Conservation (phyloP, 2,113 vertebrate genomes). For the Acrocephalus arundinaceus region DNA sequence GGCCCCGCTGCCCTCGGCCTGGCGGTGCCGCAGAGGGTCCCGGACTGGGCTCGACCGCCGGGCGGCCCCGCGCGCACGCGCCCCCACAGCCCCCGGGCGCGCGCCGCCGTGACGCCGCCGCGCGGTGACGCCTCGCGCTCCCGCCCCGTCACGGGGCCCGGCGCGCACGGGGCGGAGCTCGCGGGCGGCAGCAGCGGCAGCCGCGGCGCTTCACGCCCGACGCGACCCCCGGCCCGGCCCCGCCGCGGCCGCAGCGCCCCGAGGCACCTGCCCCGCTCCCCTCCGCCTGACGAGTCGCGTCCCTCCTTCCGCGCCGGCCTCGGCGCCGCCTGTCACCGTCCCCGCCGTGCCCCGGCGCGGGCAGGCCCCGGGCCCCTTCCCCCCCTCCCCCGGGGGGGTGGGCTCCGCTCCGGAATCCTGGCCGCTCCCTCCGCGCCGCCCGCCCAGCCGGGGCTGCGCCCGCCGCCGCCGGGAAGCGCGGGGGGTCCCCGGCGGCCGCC, state of each 20-base stretch:
- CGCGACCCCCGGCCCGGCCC: no score
- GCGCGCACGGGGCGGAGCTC: no score
- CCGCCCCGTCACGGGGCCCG: no score
- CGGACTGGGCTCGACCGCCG: fast-evolving
- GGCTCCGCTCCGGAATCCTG: neutral
- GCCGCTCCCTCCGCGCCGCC: neutral
- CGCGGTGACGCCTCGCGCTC: no score
- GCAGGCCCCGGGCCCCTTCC: neutral
- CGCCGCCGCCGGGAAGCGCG: neutral
- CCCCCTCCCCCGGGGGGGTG: neutral
- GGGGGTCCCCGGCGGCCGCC: neutral
- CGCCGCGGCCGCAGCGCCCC: no score
- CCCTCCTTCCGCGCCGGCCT: no score
- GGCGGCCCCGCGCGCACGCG: neutral
- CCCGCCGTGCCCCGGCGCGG: neutral
- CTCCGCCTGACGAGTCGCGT: no score
- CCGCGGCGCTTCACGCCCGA: no score
- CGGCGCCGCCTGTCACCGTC: neutral
- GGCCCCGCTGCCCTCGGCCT: neutral
- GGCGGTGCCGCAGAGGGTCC: neutral
- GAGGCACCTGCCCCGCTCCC: no score
- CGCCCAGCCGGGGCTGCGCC: neutral
- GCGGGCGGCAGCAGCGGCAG: no score
- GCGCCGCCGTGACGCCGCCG: neutral
- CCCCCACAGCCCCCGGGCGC: neutral